These are phyloP conservation scores for Solea solea DNA, from an alignment of 2,113 vertebrate genomes.

Conservation along the genomic window DNA sequence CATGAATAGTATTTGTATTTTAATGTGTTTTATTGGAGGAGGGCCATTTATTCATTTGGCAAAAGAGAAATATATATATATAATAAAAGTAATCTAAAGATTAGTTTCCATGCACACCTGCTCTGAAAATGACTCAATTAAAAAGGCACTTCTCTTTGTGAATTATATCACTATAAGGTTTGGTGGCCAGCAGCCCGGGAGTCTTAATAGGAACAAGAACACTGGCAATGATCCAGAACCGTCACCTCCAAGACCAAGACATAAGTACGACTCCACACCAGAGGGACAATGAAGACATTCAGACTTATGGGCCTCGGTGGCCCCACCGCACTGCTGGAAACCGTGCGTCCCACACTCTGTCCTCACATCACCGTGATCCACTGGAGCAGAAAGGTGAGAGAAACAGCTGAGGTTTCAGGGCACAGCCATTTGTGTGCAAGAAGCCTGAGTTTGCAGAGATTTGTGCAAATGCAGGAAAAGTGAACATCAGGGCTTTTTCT, in stretches of 20 bases:
- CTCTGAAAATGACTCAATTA: constrained; percentile 37
- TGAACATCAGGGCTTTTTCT: constrained; percentile 21
- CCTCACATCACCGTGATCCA: constrained; percentile 47
- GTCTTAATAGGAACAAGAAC: constrained; percentile 39
- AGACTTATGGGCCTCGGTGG: constrained; percentile 19
- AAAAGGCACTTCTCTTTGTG: constrained; percentile 29
- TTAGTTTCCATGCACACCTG: constrained; percentile 34
- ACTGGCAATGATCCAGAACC: constrained; percentile 46
- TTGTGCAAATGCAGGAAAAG: constrained; percentile 35
- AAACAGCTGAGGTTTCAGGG: constrained; percentile 20
- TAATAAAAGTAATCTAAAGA: neutral
- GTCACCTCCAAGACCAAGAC: constrained; percentile 52
- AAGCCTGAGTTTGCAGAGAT: constrained; percentile 47
- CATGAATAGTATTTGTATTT: constrained; percentile 9
- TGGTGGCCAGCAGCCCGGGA: constrained; percentile 35
- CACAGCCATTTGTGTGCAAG: neutral
- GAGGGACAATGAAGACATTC: constrained; percentile 33
- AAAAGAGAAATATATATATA: neutral
- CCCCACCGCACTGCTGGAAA: constrained; percentile 21
- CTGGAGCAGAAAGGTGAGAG: constrained; percentile 67
- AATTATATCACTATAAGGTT: constrained; percentile 43
- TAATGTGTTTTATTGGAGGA: constrained; percentile 8
- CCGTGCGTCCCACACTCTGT: constrained; percentile 10
- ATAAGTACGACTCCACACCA: constrained; percentile 5
- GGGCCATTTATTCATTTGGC: constrained; percentile 12